Conservation (phyloP, 2,113 vertebrate genomes). For the Dipodomys spectabilis region DNA sequence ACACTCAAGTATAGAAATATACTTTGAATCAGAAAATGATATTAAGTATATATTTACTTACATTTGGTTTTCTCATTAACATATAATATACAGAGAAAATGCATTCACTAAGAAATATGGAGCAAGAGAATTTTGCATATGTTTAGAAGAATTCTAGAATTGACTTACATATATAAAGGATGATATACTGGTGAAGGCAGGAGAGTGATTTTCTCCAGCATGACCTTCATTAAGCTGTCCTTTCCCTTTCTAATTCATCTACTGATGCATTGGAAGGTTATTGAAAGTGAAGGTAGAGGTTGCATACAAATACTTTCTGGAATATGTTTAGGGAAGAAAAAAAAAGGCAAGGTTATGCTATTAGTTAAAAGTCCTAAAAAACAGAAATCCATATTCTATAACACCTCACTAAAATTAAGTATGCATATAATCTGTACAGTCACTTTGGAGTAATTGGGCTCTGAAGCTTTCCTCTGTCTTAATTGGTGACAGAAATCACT, state of each 20-base stretch:
- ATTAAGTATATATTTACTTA: too few relatives aligned
- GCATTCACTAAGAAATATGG: background rate
- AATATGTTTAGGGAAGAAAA: slow-evolving; percentile 19
- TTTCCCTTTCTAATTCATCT: background rate
- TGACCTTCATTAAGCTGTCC: background rate
- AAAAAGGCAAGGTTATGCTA: background rate
- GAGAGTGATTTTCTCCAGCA: background rate
- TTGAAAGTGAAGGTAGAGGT: background rate
- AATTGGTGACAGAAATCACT: background rate
- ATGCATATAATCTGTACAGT: background rate
- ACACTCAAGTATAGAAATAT: too few relatives aligned
- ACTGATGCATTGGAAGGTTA: slow-evolving; percentile 21
- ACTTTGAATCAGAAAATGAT: too few relatives aligned
- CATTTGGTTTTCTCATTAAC: too few relatives aligned
- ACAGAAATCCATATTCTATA: background rate
- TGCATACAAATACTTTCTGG: background rate
- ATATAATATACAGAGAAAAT: background rate
- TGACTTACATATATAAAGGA: background rate
- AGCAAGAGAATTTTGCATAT: background rate
- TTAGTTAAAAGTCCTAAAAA: background rate
- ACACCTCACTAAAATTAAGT: background rate
- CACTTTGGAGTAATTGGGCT: background rate
- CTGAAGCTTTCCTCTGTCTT: background rate
- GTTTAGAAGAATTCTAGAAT: slow-evolving; percentile 20
- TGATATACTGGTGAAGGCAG: background rate